These are phyloP conservation scores for Illadopsis cleaveri DNA, from an alignment of 2,113 vertebrate genomes.

Conservation along the genomic window DNA sequence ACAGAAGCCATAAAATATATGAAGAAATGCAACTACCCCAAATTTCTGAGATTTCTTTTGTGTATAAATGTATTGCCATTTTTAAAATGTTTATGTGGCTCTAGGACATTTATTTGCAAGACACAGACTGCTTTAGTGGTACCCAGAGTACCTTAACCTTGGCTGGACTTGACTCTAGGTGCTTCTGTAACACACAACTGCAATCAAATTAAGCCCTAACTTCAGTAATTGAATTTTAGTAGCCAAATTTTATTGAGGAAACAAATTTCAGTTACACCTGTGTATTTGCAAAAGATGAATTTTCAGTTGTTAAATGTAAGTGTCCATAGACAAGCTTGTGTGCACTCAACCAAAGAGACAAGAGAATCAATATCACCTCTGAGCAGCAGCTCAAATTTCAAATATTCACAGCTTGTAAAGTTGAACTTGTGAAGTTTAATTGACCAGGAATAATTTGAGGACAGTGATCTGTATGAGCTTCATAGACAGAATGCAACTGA, in stretches of 20 bases:
- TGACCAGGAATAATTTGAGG: constrained; percentile 48
- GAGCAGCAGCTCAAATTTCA: constrained; percentile 49
- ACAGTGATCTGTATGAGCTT: constrained; percentile 10
- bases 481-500: neutral
- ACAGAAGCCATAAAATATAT: neutral
- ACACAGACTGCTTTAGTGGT: neutral
- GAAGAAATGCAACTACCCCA: neutral
- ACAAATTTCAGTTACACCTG: constrained; percentile 20
- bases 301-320: constrained; percentile 31
- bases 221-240: constrained; percentile 45
- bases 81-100: neutral
- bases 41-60: neutral
- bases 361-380: constrained; percentile 25
- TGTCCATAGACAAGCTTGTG: constrained; percentile 9
- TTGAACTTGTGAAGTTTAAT: constrained; percentile 56
- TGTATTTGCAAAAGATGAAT: constrained; percentile 27
- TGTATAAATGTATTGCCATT: neutral
- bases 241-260: constrained; percentile 15
- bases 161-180: neutral
- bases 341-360: constrained; percentile 18
- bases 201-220: neutral
- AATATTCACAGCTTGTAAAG: constrained; percentile 53
- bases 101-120: neutral
- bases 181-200: neutral
- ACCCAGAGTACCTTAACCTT: neutral